Percentiles rank a stretch among this genome's conserved stretches.
phyloP scores from a whole-genome alignment of 2,113 vertebrate species.

The Podocnemis expansa region DNA sequence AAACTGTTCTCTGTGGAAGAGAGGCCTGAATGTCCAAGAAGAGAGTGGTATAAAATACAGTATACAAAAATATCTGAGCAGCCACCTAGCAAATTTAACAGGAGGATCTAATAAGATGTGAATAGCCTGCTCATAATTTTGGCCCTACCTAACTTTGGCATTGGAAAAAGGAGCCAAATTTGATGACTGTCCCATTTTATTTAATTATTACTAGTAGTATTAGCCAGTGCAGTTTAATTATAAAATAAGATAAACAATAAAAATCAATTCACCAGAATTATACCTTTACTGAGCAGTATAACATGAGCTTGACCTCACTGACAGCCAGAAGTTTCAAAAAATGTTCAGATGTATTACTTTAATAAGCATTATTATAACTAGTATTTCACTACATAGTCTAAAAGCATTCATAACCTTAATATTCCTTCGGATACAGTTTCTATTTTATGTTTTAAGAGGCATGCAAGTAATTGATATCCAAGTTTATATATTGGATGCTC shows the following conservation, averaged over 20 bases:
- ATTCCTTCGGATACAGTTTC: not conserved
- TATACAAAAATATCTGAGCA: not conserved
- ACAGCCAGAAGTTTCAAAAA: not conserved
- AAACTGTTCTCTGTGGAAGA: not conserved
- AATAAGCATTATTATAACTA: not conserved
- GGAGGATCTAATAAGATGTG: not conserved
- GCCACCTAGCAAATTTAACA: not conserved
- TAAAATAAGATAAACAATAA: not conserved
- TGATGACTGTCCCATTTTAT: not conserved
- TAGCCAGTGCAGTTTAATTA: not conserved
- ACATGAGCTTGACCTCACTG: not conserved
- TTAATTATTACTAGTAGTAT: not conserved
- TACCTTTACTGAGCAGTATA: not conserved
- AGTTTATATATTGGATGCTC: too few species aligned
- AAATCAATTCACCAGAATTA: not conserved
- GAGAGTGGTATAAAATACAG: not conserved
- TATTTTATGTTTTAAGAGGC: not conserved
- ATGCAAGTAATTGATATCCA: conserved; percentile 2
- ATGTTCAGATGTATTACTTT: not conserved
- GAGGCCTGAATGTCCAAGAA: not conserved
- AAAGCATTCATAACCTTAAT: conserved; percentile 2
- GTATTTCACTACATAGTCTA: not conserved
- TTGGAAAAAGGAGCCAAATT: not conserved
- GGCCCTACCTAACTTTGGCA: not conserved
- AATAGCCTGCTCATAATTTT: not conserved